These are phyloP conservation scores for Acanthosepion esculentum DNA, from an alignment of 2,888 invertebrate species.

Conservation along the genomic window DNA sequence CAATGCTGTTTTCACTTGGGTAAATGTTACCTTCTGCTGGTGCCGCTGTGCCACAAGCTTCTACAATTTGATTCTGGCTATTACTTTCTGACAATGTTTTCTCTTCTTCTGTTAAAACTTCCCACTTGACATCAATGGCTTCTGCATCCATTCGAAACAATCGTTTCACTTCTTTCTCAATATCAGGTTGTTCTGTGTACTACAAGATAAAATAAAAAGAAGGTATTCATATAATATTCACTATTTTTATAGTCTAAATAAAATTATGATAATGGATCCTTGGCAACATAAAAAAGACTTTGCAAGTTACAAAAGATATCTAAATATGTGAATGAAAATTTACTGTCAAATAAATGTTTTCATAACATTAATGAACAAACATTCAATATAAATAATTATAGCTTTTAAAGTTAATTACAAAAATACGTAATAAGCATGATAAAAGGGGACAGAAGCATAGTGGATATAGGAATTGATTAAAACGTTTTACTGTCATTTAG, in stretches of 20 bases:
- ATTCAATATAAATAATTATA: not conserved
- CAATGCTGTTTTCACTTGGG: slow-evolving; percentile 49
- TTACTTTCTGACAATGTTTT: slow-evolving; percentile 57
- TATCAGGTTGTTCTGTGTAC: slow-evolving; percentile 96
- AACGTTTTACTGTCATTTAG: too few relatives aligned
- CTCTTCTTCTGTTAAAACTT: slow-evolving; percentile 70
- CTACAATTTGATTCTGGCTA: slow-evolving; percentile 48
- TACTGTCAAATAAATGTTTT: not conserved
- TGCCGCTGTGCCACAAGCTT: slow-evolving; percentile 41
- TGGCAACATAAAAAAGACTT: too few relatives aligned
- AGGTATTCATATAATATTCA: too few relatives aligned
- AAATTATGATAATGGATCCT: too few relatives aligned
- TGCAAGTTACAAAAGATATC: too few relatives aligned
- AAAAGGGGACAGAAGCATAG: not conserved
- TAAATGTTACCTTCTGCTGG: slow-evolving; percentile 34
- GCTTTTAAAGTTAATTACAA: not conserved
- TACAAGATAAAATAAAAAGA: slow-evolving; percentile 57
- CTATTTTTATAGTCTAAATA: too few relatives aligned
- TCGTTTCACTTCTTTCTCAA: slow-evolving; percentile 97
- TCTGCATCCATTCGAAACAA: slow-evolving; percentile 92
- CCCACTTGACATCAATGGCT: slow-evolving; percentile 78
- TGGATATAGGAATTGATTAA: too few relatives aligned
- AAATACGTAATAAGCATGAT: not conserved
- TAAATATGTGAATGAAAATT: too few relatives aligned
- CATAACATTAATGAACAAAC: not conserved